A percentile compares a stretch with the other conserved stretches of the same genome.
These are phyloP conservation scores for Caenorhabditis sinica DNA, from an alignment of 2,888 invertebrate species.

Conservation along the genomic window DNA sequence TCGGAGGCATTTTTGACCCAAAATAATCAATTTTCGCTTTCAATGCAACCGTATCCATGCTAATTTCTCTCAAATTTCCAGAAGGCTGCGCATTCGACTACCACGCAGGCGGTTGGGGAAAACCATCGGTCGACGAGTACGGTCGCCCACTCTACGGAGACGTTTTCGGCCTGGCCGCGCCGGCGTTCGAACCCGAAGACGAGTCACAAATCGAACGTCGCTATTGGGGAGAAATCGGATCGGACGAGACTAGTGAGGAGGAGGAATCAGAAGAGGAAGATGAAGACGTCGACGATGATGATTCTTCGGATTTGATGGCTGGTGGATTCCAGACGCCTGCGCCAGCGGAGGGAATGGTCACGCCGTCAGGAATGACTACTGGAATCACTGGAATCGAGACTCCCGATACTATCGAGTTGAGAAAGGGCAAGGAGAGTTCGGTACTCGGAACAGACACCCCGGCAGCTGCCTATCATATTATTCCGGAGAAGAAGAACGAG, in stretches of 20 bases:
- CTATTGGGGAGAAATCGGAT: slow-evolving; percentile 97
- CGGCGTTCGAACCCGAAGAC: slow-evolving; percentile 85
- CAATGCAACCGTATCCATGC: no score
- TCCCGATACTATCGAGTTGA: slow-evolving; percentile 97
- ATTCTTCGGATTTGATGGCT: slow-evolving; percentile 10
- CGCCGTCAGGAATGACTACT: slow-evolving; percentile 81
- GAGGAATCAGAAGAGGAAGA: slow-evolving; percentile 81
- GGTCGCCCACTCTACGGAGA: slow-evolving; percentile 99
- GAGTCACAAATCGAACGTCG: slow-evolving; percentile 95
- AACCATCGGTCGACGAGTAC: slow-evolving; percentile 98
- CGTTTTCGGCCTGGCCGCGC: slow-evolving; percentile 91
- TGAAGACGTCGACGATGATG: slow-evolving; percentile 70
- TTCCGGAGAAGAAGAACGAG: slow-evolving; percentile 95
- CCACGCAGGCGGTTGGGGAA: slow-evolving; percentile 99
- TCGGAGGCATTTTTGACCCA: no score
- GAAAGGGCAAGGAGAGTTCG: slow-evolving; percentile 91
- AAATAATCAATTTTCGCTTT: no score
- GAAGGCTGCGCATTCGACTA: slow-evolving; percentile 97
- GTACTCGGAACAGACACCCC: slow-evolving; percentile 80
- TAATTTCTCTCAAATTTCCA: background rate
- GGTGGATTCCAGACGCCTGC: slow-evolving; percentile 75
- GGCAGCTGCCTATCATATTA: slow-evolving; percentile 92
- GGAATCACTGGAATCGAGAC: slow-evolving; percentile 89
- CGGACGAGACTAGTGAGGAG: slow-evolving; percentile 87
- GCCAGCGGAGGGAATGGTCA: slow-evolving; percentile 67